phyloP scores from a whole-genome alignment of 92 coral and sea anemone genomes.

The Metridium senile region DNA sequence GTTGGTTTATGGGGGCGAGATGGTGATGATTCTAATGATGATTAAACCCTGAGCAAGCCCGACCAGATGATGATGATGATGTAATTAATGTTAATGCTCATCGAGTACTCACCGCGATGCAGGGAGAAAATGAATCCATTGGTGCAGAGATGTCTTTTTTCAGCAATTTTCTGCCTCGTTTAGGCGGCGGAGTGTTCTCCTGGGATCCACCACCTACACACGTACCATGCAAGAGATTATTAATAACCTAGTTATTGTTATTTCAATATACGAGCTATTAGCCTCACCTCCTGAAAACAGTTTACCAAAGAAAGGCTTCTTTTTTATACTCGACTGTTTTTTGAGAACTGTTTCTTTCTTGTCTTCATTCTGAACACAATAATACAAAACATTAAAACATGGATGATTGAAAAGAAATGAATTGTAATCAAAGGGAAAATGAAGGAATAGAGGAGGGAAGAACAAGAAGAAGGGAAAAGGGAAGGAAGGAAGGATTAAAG shows the following conservation, averaged over 20 bases:
- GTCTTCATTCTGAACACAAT: neutral
- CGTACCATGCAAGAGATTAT: neutral
- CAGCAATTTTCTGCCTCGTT: conserved; percentile 5
- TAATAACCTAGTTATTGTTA: no score
- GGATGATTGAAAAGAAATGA: neutral
- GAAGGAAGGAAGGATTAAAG: neutral
- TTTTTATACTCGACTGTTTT: conserved; percentile 14
- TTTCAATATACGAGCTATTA: neutral
- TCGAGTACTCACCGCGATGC: conserved; percentile 4
- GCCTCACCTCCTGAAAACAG: conserved; percentile 25
- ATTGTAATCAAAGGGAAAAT: neutral
- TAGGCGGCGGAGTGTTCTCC: conserved; percentile 20
- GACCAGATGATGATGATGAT: neutral
- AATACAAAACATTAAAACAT: neutral
- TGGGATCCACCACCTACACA: neutral
- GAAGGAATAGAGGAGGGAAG: neutral
- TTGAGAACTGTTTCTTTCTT: neutral
- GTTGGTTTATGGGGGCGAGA: no score
- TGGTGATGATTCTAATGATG: no score
- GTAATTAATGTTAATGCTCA: neutral
- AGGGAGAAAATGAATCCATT: conserved; percentile 31
- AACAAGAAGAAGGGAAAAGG: neutral
- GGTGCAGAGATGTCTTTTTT: conserved; percentile 41
- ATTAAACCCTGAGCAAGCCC: no score
- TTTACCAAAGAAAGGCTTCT: conserved; percentile 20